Conservation (phyloP, 1,140 invertebrate species). For the Trachymyrmex septentrionalis region DNA sequence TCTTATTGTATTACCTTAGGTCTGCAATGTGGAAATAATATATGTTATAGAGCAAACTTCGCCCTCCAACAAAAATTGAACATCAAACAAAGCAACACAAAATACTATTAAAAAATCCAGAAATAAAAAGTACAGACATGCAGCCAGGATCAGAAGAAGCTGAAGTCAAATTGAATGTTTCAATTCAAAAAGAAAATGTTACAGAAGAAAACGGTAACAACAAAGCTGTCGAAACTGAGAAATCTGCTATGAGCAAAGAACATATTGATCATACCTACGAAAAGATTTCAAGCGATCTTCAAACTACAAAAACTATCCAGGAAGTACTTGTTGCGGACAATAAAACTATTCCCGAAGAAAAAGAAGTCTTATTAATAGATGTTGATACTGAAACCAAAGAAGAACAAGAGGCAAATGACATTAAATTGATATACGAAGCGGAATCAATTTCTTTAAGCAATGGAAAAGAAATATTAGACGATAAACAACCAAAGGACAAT, state of each 20-base stretch:
- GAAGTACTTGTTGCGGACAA: neutral
- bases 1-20: neutral
- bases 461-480: slow-evolving; percentile 37
- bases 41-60: slow-evolving; percentile 77
- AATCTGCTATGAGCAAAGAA: neutral
- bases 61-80: slow-evolving; percentile 65
- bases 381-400: slow-evolving; percentile 43
- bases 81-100: slow-evolving; percentile 59
- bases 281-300: neutral
- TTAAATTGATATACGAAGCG: slow-evolving; percentile 58
- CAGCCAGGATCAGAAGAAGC: slow-evolving; percentile 71
- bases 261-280: neutral
- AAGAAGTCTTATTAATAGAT: slow-evolving; percentile 18
- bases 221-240: neutral
- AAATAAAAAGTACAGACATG: slow-evolving; percentile 70
- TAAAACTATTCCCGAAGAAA: neutral
- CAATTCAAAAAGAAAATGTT: slow-evolving; percentile 40
- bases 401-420: slow-evolving; percentile 64
- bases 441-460: slow-evolving; percentile 62
- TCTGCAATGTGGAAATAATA: slow-evolving; percentile 11
- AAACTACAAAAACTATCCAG: slow-evolving; percentile 7
- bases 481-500: neutral
- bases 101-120: slow-evolving; percentile 58
- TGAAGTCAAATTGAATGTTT: slow-evolving; percentile 30
- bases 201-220: slow-evolving; percentile 36